A percentile compares a stretch with the other conserved stretches of the same genome.
Conservation (phyloP, 2,888 invertebrate genomes). For the Lottia gigantea region DNA sequence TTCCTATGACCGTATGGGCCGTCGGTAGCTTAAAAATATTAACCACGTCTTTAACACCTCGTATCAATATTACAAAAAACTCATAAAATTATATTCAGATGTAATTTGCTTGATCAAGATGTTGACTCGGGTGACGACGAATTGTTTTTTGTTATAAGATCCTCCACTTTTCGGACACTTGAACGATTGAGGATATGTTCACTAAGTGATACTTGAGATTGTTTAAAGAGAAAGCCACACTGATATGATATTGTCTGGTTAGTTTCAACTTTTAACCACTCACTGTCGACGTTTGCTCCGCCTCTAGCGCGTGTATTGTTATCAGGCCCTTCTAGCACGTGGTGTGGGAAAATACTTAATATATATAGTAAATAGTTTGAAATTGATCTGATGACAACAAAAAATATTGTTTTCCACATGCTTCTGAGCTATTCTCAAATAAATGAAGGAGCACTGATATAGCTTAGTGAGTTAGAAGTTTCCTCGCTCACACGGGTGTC, state of each 20-base stretch:
- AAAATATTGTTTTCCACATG: no score
- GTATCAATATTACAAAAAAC: no score
- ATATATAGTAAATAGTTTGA: no score
- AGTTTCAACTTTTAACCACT: constrained; percentile 6
- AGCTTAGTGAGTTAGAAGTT: background rate
- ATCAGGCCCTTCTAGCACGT: background rate
- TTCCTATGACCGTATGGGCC: no score
- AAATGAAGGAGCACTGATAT: background rate
- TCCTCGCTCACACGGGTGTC: no score
- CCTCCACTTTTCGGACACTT: constrained; percentile 5
- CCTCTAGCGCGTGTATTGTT: constrained; percentile 8
- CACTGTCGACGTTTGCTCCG: constrained; percentile 6
- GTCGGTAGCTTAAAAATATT: no score
- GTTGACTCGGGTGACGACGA: background rate
- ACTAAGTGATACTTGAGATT: constrained; percentile 8
- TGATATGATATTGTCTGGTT: background rate
- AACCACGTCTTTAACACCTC: no score
- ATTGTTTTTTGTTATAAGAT: constrained; percentile 5
- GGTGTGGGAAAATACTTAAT: background rate
- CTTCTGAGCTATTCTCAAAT: no score
- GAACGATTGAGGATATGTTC: constrained; percentile 8
- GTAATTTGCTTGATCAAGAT: no score
- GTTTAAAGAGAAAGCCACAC: constrained; percentile 7
- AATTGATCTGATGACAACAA: no score
- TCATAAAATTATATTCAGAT: no score